Evolutionary conservation across 2,888 invertebrate genomes (phyloP).

Genomic region (Troilus luridus): DNA sequence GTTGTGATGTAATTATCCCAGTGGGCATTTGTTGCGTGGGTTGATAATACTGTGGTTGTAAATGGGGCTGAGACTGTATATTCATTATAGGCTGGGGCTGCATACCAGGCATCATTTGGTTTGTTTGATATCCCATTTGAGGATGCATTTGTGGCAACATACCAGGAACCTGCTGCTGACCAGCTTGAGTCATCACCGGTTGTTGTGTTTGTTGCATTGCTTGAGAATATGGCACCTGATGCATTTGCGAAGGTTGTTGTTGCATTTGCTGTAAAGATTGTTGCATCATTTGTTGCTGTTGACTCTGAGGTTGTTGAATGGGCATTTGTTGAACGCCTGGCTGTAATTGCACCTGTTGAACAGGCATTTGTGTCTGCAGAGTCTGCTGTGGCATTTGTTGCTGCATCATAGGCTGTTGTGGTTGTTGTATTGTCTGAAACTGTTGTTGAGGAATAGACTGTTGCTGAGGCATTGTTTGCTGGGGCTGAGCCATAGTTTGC

Average conservation of each 20-base stretch:
- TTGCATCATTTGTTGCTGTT: conserved; percentile 64
- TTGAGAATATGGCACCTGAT: conserved; percentile 64
- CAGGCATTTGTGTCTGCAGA: conserved; percentile 66
- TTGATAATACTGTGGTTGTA: conserved; percentile 63
- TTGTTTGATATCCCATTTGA: conserved; percentile 68
- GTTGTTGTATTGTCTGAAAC: conserved; percentile 62
- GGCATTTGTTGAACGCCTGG: conserved; percentile 65
- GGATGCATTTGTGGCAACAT: conserved; percentile 73
- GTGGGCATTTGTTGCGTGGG: conserved; percentile 61
- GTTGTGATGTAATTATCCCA: conserved; percentile 68
- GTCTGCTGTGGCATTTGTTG: conserved; percentile 66
- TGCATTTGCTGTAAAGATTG: conserved; percentile 64
- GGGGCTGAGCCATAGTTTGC: conserved; percentile 63
- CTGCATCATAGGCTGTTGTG: conserved; percentile 64
- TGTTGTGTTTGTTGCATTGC: conserved; percentile 60
- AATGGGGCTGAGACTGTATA: conserved; percentile 62
- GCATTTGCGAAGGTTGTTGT: conserved; percentile 65
- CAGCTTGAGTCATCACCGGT: conserved; percentile 62
- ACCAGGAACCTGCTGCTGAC: conserved; percentile 67
- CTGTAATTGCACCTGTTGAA: conserved; percentile 64
- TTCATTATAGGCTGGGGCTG: conserved; percentile 63
- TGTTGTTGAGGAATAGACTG: conserved; percentile 64
- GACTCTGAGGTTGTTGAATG: conserved; percentile 64
- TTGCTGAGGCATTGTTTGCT: conserved; percentile 63
- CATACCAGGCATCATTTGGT: conserved; percentile 62